Conservation (phyloP, 2,888 invertebrate genomes). For the Xanthia togata region DNA sequence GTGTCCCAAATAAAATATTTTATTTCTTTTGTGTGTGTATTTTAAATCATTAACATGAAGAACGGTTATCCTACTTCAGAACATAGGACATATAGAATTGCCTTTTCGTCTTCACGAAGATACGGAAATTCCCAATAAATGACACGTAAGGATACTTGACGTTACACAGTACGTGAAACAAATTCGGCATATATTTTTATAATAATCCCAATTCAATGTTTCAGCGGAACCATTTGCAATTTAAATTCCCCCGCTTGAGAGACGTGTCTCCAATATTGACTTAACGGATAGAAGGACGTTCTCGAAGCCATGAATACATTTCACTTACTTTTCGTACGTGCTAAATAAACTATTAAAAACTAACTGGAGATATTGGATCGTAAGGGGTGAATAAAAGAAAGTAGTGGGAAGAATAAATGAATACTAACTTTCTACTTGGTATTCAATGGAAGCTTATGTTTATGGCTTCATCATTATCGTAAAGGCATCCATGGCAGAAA, state of each 20-base stretch:
- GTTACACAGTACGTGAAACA: slow-evolving; percentile 11
- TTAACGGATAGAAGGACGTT: slow-evolving; percentile 65
- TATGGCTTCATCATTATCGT: slow-evolving; percentile 32
- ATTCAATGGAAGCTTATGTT: slow-evolving; percentile 35
- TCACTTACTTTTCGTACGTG: slow-evolving; percentile 49
- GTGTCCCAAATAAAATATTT: too few species aligned
- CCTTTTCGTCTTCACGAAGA: not conserved
- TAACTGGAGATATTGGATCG: slow-evolving; percentile 25
- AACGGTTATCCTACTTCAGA: not conserved
- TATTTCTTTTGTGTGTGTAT: too few species aligned
- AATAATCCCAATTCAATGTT: slow-evolving; percentile 76
- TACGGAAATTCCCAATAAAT: slow-evolving; percentile 29
- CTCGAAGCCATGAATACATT: slow-evolving; percentile 66
- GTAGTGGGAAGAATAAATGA: slow-evolving; percentile 35
- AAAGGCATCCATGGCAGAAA: slow-evolving; percentile 7
- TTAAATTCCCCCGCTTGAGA: slow-evolving; percentile 78
- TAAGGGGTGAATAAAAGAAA: slow-evolving; percentile 29
- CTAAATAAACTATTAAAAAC: slow-evolving; percentile 59
- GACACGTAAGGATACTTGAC: slow-evolving; percentile 9
- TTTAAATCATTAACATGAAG: not conserved
- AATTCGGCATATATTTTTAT: slow-evolving; percentile 61
- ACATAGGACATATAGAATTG: not conserved
- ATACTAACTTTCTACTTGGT: slow-evolving; percentile 35
- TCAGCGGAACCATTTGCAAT: slow-evolving; percentile 81
- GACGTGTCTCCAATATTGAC: slow-evolving; percentile 80